phyloP scores from a whole-genome alignment of 30 jellyfish, hydroid and myxozoan species.

The Cassiopea xamachana region DNA sequence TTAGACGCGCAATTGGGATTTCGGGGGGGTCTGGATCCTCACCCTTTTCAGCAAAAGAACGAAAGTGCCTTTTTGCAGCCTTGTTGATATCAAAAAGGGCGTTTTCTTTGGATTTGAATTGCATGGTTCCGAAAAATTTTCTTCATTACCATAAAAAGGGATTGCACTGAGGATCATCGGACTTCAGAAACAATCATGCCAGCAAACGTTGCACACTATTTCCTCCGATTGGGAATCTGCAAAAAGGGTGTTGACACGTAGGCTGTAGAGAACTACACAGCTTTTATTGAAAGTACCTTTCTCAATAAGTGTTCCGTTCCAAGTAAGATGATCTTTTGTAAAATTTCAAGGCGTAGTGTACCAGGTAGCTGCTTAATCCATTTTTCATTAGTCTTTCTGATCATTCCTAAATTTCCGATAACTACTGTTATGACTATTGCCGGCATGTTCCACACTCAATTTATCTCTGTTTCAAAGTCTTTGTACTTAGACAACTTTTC shows the following conservation, averaged over 20 bases:
- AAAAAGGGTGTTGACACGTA: neutral
- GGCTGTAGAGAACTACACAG: neutral
- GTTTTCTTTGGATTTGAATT: too few relatives aligned
- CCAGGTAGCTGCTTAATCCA: neutral
- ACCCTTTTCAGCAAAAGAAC: too few relatives aligned
- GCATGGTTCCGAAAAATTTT: too few relatives aligned
- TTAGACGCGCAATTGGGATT: too few relatives aligned
- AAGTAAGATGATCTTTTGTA: neutral
- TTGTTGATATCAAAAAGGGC: too few relatives aligned
- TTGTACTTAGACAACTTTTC: constrained; percentile 10
- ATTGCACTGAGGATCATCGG: too few relatives aligned
- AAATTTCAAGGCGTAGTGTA: neutral
- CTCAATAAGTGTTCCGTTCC: neutral
- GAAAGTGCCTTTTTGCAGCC: too few relatives aligned
- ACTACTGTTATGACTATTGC: neutral
- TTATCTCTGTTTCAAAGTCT: neutral
- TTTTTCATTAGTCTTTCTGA: neutral
- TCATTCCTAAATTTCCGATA: constrained; percentile 4
- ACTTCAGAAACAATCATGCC: too few relatives aligned
- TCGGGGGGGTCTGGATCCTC: too few relatives aligned
- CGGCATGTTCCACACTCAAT: constrained; percentile 5
- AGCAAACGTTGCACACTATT: too few relatives aligned
- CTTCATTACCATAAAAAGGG: too few relatives aligned
- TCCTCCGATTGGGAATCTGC: too few relatives aligned
- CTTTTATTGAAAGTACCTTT: neutral